Conservation (phyloP, 2,888 invertebrate species). For the Anthoptus insignis region DNA sequence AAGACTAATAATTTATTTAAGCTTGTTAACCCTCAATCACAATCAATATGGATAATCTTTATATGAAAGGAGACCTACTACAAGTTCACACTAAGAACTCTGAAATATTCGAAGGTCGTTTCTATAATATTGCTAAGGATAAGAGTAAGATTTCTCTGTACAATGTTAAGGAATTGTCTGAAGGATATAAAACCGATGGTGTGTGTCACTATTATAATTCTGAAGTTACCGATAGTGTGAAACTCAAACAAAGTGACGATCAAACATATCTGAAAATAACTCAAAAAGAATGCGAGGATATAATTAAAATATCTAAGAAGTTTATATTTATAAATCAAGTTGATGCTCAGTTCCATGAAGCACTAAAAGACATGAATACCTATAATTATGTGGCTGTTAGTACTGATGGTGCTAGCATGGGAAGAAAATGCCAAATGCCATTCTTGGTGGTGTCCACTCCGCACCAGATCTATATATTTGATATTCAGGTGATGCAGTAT, state of each 20-base stretch:
- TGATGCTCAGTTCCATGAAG: conserved; percentile 74
- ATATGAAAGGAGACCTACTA: conserved; percentile 80
- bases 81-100: conserved; percentile 79
- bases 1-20: conserved; percentile 64
- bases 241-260: conserved; percentile 68
- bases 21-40: conserved; percentile 37
- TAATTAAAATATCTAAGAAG: conserved; percentile 73
- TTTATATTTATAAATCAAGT: conserved; percentile 81
- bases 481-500: conserved; percentile 80
- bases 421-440: conserved; percentile 81
- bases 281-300: conserved; percentile 76
- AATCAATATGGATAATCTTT: conserved; percentile 74
- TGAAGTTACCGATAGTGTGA: conserved; percentile 76
- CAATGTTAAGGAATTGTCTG: conserved; percentile 72
- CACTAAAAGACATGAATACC: conserved; percentile 70
- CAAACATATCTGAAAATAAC: conserved; percentile 71
- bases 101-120: conserved; percentile 77
- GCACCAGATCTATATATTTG: conserved; percentile 81
- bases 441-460: conserved; percentile 78
- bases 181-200: conserved; percentile 67
- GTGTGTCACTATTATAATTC: conserved; percentile 75
- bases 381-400: conserved; percentile 72
- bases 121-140: conserved; percentile 76
- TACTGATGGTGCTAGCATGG: conserved; percentile 81
- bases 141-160: conserved; percentile 79